Conservation (phyloP, 2,797 vertebrate genomes). For the Phataginus tricuspis region DNA sequence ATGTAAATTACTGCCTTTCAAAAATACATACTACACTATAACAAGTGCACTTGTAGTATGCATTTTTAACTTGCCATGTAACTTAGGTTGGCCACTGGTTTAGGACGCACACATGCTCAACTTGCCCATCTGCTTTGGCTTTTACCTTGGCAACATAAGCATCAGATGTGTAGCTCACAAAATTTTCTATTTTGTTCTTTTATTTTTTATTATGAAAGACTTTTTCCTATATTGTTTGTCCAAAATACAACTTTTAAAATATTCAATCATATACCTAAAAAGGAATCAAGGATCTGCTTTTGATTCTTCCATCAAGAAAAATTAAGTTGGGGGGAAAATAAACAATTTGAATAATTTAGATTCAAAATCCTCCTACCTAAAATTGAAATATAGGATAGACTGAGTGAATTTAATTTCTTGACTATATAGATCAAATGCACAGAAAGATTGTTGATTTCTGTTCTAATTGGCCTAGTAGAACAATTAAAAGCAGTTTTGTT, state of each 20-base stretch:
- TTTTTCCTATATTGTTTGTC: not conserved
- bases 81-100: not conserved
- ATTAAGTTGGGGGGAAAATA: not conserved
- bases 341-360: conserved; percentile 44
- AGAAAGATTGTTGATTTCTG: conserved; percentile 41
- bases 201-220: not conserved
- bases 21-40: not conserved
- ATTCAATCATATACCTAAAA: not conserved
- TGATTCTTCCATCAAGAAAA: not conserved
- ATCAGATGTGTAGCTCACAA: conserved; percentile 15
- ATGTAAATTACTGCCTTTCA: not conserved
- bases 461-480: conserved; percentile 46
- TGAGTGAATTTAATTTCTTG: conserved; percentile 36
- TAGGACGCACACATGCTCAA: not conserved
- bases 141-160: conserved; percentile 29
- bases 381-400: not conserved
- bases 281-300: not conserved
- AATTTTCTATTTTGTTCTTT: not conserved
- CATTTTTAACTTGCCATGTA: not conserved
- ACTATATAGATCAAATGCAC: conserved; percentile 32
- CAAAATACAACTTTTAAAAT: conserved; percentile 23
- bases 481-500: conserved; percentile 33
- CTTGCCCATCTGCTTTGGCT: not conserved
- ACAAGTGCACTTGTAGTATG: not conserved
- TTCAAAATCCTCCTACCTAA: conserved; percentile 26